Base-by-base conservation (phyloP, 2,113 vertebrate genomes). In the Chloroceryle aenea region DNA sequence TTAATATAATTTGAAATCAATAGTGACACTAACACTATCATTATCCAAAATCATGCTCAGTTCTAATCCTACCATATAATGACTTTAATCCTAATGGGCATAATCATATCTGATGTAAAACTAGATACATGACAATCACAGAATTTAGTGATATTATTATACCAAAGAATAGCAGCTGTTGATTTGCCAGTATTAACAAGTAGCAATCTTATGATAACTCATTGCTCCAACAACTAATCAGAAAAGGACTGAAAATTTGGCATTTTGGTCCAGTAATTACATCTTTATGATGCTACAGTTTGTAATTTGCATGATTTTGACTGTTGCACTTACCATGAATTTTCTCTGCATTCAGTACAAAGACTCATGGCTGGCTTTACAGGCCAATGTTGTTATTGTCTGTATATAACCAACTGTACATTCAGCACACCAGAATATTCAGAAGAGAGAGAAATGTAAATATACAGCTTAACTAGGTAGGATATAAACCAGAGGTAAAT, bases 81-180 rank as follows among this genome's bases (percentile, higher is more conserved):
- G 88, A 90, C 90, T 96, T 96, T 94, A 97, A 97, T 96, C 96
- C 96, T 94, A 96, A 96, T 96, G 92, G 93, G 95, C 93, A 95
- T 97, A 96, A 96, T 96, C 92, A 92, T 92, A 93, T 96, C 88
- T 91, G 86, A 81, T 96, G 79, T 96, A 93, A 90, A 96, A 94
- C 92, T 93, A 96, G 93, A 94, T 86, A 92, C 85, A 92, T 81
- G 90, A 96, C 92, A 94, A 91, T 92, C 92, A 94, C 63, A 94
- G 85, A 96, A 94, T 96, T 95, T 89, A 95, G 76, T 94, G 95
- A 96, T 96, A 94, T 96, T 96, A 97, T 97, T 94, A 95, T 90
- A 96, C 85, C 66, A 75, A 94, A 96, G 93, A 91, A 96, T 94
- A 95, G 68, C 90, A 97, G 95, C 87, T 96, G 95, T 90, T 96